Evolutionary conservation across 2,113 vertebrate species (phyloP).

Genomic region (Hemiprocne comata): DNA sequence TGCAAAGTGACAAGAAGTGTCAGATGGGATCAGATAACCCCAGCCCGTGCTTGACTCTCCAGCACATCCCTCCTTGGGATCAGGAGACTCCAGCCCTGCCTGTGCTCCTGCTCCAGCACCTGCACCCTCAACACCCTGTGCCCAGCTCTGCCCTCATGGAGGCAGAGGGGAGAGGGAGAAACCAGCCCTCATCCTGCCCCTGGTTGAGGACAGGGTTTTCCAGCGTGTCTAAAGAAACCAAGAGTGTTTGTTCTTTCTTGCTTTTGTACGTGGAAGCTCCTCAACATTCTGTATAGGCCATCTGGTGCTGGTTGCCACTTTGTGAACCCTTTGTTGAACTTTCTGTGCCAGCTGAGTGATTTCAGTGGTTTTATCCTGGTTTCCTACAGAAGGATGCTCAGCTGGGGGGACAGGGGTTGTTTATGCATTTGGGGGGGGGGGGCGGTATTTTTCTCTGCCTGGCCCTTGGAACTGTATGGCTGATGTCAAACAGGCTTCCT

Average conservation of each 20-base stretch:
- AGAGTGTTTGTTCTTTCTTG: background rate
- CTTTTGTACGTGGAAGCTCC: background rate
- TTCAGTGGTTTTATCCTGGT: background rate
- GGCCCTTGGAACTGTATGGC: background rate
- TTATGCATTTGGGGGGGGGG: background rate
- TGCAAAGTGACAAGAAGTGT: background rate
- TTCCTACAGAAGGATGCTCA: background rate
- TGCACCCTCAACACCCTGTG: rapidly evolving
- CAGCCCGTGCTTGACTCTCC: background rate
- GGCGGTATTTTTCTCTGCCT: background rate
- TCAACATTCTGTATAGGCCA: rapidly evolving
- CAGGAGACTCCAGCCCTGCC: background rate
- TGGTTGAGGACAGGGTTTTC: background rate
- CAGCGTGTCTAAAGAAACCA: background rate
- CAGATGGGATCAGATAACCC: background rate
- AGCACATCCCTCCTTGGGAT: background rate
- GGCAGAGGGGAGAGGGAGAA: background rate
- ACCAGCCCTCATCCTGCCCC: background rate
- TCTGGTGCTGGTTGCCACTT: background rate
- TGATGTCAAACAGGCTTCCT: background rate
- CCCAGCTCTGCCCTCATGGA: background rate
- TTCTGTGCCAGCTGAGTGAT: background rate
- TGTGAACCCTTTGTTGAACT: background rate
- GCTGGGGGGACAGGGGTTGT: background rate
- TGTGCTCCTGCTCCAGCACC: background rate